phyloP scores from a whole-genome alignment of 2,888 invertebrate species.

The Antheraea assamensis region DNA sequence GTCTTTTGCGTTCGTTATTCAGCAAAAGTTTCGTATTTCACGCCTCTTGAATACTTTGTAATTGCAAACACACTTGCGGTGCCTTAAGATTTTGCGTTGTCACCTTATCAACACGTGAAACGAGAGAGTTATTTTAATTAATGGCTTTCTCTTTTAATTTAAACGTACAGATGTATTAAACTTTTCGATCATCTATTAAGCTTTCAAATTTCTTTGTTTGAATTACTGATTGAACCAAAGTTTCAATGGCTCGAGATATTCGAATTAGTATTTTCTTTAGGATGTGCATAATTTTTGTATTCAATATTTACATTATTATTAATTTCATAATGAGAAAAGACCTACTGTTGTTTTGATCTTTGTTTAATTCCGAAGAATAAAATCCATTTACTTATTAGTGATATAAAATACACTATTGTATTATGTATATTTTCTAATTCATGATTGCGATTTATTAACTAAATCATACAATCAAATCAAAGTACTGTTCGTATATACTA shows the following conservation, averaged over 20 bases:
- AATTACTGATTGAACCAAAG: neutral
- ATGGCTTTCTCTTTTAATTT: slow-evolving; percentile 64
- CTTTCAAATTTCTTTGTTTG: slow-evolving; percentile 26
- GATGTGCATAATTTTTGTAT: neutral
- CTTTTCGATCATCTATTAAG: slow-evolving; percentile 29
- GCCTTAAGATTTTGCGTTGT: slow-evolving; percentile 67
- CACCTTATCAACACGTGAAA: slow-evolving; percentile 65
- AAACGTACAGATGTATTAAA: slow-evolving; percentile 42
- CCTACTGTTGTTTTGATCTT: neutral
- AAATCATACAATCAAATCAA: neutral
- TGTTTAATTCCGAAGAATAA: no score
- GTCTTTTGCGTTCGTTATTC: slow-evolving; percentile 56
- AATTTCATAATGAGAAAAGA: neutral
- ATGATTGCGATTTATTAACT: no score
- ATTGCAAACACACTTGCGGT: slow-evolving; percentile 59
- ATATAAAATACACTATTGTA: no score
- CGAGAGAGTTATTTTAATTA: slow-evolving; percentile 72
- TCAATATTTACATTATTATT: slow-evolving; percentile 1
- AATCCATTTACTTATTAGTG: no score
- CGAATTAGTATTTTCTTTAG: neutral
- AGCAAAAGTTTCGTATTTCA: slow-evolving; percentile 62
- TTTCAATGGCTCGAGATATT: neutral
- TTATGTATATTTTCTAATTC: no score
- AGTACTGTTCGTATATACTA: neutral
- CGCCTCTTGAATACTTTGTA: slow-evolving; percentile 61